Percentiles rank a stretch among this genome's conserved stretches.
Conservation (phyloP, 2,888 invertebrate species). For the Argyresthia goedartella region DNA sequence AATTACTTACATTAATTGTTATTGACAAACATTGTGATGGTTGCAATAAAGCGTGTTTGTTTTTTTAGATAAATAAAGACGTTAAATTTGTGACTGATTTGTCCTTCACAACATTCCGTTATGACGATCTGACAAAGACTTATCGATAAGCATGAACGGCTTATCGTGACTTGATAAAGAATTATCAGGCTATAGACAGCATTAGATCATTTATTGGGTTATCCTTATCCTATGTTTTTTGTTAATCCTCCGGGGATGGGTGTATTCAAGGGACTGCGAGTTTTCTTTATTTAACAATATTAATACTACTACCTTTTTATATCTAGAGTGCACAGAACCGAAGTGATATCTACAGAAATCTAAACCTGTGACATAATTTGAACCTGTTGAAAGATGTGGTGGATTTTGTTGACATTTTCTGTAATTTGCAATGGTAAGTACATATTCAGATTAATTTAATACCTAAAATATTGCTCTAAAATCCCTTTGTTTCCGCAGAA, state of each 20-base stretch:
- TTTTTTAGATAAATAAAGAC: constrained; percentile 51
- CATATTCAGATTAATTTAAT: background rate
- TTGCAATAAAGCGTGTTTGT: constrained; percentile 37
- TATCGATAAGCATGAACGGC: background rate
- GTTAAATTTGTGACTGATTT: background rate
- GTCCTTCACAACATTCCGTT: background rate
- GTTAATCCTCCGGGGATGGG: background rate
- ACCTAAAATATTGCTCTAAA: too few relatives aligned
- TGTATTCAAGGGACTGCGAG: background rate
- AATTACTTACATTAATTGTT: constrained; percentile 13
- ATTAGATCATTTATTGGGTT: background rate
- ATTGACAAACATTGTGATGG: constrained; percentile 30
- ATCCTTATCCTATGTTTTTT: background rate
- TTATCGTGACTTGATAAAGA: background rate
- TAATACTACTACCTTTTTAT: too few relatives aligned
- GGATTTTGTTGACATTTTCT: background rate
- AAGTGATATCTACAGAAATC: too few relatives aligned
- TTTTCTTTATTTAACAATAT: background rate
- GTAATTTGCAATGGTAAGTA: background rate
- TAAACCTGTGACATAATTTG: too few relatives aligned
- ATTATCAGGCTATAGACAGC: background rate
- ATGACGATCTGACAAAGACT: background rate
- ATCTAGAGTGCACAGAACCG: too few relatives aligned
- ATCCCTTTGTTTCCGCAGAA: too few relatives aligned
- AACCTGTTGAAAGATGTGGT: background rate